A percentile compares a stretch with the other conserved stretches of the same genome.
Evolutionary conservation across 92 coral and sea anemone species (phyloP).

Genomic region (Scolanthus callimorphus): DNA sequence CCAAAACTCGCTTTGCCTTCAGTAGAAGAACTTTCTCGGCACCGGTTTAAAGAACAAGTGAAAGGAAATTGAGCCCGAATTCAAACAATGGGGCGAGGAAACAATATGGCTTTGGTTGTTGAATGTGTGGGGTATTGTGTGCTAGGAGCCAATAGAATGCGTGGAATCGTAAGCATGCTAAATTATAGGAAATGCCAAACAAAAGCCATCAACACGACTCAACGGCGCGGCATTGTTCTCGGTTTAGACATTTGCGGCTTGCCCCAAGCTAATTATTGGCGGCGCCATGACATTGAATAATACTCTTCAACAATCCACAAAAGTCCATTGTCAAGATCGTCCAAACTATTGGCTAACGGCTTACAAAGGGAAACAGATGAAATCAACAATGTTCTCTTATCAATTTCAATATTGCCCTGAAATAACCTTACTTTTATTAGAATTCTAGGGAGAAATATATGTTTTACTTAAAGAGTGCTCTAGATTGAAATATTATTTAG

Average conservation of each 20-base stretch:
- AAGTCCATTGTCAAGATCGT: slow-evolving; percentile 60
- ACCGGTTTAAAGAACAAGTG: slow-evolving; percentile 28
- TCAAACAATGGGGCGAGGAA: slow-evolving; percentile 67
- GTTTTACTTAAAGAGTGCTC: too few relatives aligned
- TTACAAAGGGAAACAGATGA: slow-evolving; percentile 48
- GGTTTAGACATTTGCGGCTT: slow-evolving; percentile 67
- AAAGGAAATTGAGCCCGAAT: slow-evolving; percentile 26
- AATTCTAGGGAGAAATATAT: too few relatives aligned
- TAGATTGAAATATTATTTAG: too few relatives aligned
- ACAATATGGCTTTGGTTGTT: slow-evolving; percentile 59
- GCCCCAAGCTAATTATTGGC: slow-evolving; percentile 63
- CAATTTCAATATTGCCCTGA: too few relatives aligned
- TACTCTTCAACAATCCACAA: slow-evolving; percentile 65
- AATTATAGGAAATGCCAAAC: slow-evolving; percentile 81
- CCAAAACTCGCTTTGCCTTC: slow-evolving; percentile 11
- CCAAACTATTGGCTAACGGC: slow-evolving; percentile 51
- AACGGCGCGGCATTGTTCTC: slow-evolving; percentile 52
- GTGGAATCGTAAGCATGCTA: slow-evolving; percentile 85
- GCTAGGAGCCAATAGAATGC: slow-evolving; percentile 77
- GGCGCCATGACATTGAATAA: slow-evolving; percentile 50
- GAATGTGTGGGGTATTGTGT: slow-evolving; percentile 61
- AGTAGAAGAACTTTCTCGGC: slow-evolving; percentile 23
- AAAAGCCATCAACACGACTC: slow-evolving; percentile 49
- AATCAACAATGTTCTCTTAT: not conserved
- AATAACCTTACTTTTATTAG: too few relatives aligned